These are phyloP conservation scores for Rhimphoctona megacephalus DNA, from an alignment of 2,888 invertebrate genomes.

Conservation along the genomic window DNA sequence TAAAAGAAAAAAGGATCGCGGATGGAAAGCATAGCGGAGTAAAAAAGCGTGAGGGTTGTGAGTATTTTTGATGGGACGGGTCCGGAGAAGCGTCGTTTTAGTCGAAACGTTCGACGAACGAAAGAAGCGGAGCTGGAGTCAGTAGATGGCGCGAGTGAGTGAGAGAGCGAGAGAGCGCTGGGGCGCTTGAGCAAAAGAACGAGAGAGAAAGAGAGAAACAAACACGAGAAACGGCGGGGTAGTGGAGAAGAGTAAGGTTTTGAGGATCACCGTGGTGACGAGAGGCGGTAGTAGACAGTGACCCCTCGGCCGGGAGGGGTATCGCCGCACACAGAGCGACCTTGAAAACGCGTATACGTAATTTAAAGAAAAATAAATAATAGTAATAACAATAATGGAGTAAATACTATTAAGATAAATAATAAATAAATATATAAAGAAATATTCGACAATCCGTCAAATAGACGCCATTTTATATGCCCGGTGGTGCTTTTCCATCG, in stretches of 20 bases:
- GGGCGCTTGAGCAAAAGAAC: constrained; percentile 28
- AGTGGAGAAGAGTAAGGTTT: constrained; percentile 54
- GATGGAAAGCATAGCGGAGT: constrained; percentile 37
- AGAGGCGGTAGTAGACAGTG: constrained; percentile 67
- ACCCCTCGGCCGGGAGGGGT: constrained; percentile 71
- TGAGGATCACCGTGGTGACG: constrained; percentile 68
- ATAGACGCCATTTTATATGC: constrained; percentile 71
- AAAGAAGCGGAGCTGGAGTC: not conserved
- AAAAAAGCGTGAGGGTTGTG: constrained; percentile 30
- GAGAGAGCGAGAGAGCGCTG: constrained; percentile 17
- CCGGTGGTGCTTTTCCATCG: constrained; percentile 61
- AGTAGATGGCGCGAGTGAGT: constrained; percentile 46
- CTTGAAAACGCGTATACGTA: constrained; percentile 74
- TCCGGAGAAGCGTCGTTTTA: constrained; percentile 56
- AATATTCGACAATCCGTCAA: constrained; percentile 82
- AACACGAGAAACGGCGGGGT: constrained; percentile 46
- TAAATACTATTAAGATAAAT: constrained; percentile 30
- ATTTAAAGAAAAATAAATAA: constrained; percentile 56
- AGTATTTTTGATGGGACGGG: constrained; percentile 41
- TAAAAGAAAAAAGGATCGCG: not conserved
- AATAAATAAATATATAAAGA: constrained; percentile 71
- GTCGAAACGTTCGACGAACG: constrained; percentile 49
- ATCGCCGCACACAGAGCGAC: constrained; percentile 71
- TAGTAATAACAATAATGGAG: constrained; percentile 27
- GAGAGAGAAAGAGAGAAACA: constrained; percentile 32